These are phyloP conservation scores for Capromys pilorides DNA, from an alignment of 2,797 vertebrate genomes.

Conservation along the genomic window DNA sequence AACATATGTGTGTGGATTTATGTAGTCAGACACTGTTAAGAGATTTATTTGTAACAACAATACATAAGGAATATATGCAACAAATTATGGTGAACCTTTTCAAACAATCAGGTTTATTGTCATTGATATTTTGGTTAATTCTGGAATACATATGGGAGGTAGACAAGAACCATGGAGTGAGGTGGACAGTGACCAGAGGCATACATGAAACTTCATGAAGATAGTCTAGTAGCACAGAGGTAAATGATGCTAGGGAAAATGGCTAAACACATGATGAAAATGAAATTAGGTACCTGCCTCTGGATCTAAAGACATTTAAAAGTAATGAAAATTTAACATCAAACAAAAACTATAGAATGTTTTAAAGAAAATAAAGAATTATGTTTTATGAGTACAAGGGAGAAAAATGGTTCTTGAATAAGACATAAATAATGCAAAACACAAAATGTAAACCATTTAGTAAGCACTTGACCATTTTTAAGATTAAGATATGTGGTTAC, in stretches of 20 bases:
- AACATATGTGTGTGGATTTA: neutral
- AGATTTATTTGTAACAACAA: neutral
- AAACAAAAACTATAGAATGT: neutral
- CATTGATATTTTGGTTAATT: neutral
- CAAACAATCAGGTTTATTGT: neutral
- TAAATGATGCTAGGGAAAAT: neutral
- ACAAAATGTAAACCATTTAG: neutral
- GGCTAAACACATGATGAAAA: neutral
- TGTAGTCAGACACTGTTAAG: neutral
- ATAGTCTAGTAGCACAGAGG: neutral
- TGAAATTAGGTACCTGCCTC: neutral
- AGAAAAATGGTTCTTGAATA: constrained; percentile 24
- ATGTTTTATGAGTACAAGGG: neutral
- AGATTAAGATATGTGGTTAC: neutral
- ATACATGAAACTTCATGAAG: neutral
- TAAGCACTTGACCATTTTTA: neutral
- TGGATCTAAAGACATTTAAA: neutral
- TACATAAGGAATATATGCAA: neutral
- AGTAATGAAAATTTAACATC: neutral
- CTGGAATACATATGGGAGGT: neutral
- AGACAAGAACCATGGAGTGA: neutral
- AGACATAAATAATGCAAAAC: neutral
- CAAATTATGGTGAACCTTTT: neutral
- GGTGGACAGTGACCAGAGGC: neutral
- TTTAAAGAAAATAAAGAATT: constrained; percentile 1